Percentiles rank a stretch among this genome's conserved stretches.
phyloP scores from a whole-genome alignment of 2,113 vertebrate genomes.

The Vireo altiloquus region DNA sequence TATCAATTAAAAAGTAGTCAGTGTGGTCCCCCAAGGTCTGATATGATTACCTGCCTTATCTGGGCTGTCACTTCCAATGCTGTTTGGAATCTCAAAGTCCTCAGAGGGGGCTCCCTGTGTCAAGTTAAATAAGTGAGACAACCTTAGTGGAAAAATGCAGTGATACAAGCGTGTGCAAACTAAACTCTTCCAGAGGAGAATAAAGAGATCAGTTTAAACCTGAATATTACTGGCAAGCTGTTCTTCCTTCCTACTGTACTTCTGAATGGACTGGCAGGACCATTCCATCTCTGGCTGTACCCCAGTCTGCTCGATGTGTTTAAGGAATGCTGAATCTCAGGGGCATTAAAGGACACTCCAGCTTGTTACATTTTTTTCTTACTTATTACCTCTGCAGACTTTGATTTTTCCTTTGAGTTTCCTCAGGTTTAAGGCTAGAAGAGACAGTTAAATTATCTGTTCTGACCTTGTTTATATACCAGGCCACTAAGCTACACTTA shows the following conservation, averaged over 20 bases:
- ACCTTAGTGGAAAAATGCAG: constrained; percentile 55
- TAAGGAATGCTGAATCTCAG: background rate
- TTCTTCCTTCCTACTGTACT: background rate
- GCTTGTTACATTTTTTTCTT: background rate
- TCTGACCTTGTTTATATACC: background rate
- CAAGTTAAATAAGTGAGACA: constrained; percentile 77
- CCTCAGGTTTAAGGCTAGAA: background rate
- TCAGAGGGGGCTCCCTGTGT: constrained; percentile 79
- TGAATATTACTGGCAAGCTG: background rate
- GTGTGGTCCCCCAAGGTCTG: constrained; percentile 74
- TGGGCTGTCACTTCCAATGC: constrained; percentile 85
- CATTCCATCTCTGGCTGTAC: background rate
- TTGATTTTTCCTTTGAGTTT: background rate
- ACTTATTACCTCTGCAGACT: background rate
- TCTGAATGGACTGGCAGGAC: background rate
- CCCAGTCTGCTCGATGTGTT: background rate
- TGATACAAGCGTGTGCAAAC: constrained; percentile 41
- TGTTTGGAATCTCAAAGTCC: constrained; percentile 74
- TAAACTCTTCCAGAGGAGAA: background rate
- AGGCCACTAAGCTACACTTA: background rate
- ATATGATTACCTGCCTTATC: constrained; percentile 85
- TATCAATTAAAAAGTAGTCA: constrained; percentile 82
- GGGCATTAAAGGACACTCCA: background rate
- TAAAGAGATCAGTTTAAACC: background rate
- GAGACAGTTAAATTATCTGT: background rate